phyloP scores from a whole-genome alignment of 2,113 vertebrate species.

The Ailuropoda melanoleuca region DNA sequence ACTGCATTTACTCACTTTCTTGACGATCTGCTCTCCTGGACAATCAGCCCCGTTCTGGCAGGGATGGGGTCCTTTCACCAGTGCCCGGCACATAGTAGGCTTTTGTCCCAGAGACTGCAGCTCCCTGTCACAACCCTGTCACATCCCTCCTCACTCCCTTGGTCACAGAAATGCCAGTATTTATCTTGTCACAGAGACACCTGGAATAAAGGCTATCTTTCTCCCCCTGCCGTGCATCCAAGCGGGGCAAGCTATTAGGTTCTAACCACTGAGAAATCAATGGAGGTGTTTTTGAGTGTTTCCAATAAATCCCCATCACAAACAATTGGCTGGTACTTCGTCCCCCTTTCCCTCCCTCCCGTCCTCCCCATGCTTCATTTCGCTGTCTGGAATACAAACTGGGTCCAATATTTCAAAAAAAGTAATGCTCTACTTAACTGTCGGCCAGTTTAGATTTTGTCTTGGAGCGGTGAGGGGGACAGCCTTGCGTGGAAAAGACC shows the following conservation, averaged over 20 bases:
- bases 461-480: background rate
- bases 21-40: background rate
- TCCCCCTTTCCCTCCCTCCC: fast-evolving
- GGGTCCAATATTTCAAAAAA: background rate
- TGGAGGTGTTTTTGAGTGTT: background rate
- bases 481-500: background rate
- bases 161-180: too few species aligned
- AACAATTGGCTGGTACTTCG: too few species aligned
- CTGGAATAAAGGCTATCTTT: background rate
- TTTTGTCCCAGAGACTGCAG: background rate
- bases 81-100: background rate
- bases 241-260: background rate
- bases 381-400: background rate
- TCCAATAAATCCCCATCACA: background rate
- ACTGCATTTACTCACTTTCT: background rate
- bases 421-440: background rate
- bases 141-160: too few species aligned
- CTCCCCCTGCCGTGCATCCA: background rate
- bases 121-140: background rate
- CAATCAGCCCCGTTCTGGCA: background rate
- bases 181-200: background rate
- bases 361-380: background rate
- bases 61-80: background rate
- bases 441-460: background rate
- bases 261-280: background rate